phyloP scores from a whole-genome alignment of 2,113 vertebrate genomes.

The Cynocephalus volans region DNA sequence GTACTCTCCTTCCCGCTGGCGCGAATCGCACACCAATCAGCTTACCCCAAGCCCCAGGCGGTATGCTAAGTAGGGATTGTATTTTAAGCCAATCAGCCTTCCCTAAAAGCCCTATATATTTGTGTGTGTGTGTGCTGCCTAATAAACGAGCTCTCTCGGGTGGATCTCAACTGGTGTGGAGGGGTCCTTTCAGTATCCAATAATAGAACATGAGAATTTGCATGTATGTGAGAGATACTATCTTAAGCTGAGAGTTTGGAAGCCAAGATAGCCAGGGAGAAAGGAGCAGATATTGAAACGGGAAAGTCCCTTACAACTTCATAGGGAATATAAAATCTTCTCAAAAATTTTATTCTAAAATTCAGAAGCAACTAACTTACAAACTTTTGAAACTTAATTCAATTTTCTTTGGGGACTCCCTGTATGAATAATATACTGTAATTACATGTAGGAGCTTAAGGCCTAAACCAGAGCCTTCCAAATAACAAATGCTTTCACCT shows the following conservation, averaged over 20 bases:
- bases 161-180: no score
- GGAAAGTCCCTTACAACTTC: neutral
- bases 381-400: neutral
- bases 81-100: no score
- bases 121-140: no score
- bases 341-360: conserved; percentile 5
- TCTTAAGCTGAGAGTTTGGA: neutral
- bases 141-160: no score
- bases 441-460: neutral
- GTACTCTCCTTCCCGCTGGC: no score
- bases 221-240: neutral
- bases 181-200: no score
- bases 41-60: no score
- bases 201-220: neutral
- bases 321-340: neutral
- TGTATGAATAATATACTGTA: neutral
- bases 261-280: neutral
- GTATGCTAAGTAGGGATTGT: no score
- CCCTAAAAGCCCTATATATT: no score
- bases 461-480: neutral
- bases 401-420: neutral
- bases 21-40: no score
- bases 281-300: neutral
- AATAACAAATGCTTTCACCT: conserved; percentile 28
- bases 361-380: neutral